phyloP scores from a whole-genome alignment of 1,140 invertebrate genomes.

The Pomacea maculata region DNA sequence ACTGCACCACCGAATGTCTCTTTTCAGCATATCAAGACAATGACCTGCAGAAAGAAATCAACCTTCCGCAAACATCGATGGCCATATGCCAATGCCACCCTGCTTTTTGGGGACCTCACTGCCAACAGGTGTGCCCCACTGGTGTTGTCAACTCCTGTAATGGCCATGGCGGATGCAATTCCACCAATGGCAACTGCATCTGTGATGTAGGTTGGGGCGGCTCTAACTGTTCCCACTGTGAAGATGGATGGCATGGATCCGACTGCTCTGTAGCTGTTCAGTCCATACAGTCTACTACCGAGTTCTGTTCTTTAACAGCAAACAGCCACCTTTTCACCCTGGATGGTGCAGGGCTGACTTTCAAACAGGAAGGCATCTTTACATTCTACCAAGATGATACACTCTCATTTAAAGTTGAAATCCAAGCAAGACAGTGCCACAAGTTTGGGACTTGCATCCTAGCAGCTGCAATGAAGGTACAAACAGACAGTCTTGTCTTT shows the following conservation, averaged over 20 bases:
- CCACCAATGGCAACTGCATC: constrained; percentile 30
- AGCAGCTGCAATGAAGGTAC: constrained; percentile 27
- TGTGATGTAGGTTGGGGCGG: constrained; percentile 38
- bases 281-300: not conserved
- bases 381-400: constrained; percentile 24
- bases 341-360: constrained; percentile 35
- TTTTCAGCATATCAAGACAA: not conserved
- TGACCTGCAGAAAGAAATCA: not conserved
- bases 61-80: not conserved
- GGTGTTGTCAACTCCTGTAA: constrained; percentile 33
- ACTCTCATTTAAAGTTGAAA: constrained; percentile 18
- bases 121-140: constrained; percentile 33
- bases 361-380: constrained; percentile 28
- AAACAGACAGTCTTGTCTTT: not conserved
- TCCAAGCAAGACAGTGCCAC: constrained; percentile 23
- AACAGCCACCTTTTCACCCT: constrained; percentile 33
- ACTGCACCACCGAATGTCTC: constrained; percentile 29
- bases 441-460: constrained; percentile 27
- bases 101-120: constrained; percentile 40
- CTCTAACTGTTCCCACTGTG: constrained; percentile 34
- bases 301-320: constrained; percentile 28
- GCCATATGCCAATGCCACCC: constrained; percentile 28
- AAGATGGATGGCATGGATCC: constrained; percentile 33
- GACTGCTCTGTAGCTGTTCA: constrained; percentile 36
- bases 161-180: constrained; percentile 33